Percentiles rank a stretch among this genome's conserved stretches.
phyloP scores from a whole-genome alignment of 2,888 invertebrate species.

The Athrips mouffetella region DNA sequence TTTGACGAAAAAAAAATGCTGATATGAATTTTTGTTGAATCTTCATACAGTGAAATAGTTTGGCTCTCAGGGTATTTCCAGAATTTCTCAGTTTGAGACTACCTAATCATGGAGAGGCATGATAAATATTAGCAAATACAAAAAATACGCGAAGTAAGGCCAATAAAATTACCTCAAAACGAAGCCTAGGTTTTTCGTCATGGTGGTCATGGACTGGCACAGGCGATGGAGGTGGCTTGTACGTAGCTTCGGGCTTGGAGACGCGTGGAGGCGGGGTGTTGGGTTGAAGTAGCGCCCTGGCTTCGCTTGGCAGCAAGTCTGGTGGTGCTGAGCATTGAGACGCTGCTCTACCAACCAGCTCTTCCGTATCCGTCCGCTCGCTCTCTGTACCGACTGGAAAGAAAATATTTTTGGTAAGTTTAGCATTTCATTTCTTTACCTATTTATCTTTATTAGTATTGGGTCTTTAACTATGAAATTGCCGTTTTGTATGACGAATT shows the following conservation, averaged over 20 bases:
- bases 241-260: conserved; percentile 29
- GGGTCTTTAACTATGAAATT: too few relatives aligned
- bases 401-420: conserved; percentile 11
- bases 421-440: too few relatives aligned
- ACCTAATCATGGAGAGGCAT: too few relatives aligned
- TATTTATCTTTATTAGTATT: too few relatives aligned
- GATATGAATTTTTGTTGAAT: background rate
- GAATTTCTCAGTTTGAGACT: too few relatives aligned
- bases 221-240: conserved; percentile 39
- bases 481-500: too few relatives aligned
- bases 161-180: conserved; percentile 58
- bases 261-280: conserved; percentile 36
- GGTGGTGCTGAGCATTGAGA: conserved; percentile 82
- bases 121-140: background rate
- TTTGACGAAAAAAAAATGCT: background rate
- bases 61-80: background rate
- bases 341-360: conserved; percentile 81
- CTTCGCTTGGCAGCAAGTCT: conserved; percentile 78
- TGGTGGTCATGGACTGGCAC: conserved; percentile 38
- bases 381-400: conserved; percentile 81
- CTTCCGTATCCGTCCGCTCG: conserved; percentile 84
- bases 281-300: conserved; percentile 69
- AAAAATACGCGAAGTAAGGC: background rate
- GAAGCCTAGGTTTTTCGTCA: conserved; percentile 59
- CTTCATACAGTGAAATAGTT: background rate